A percentile compares a stretch with the other conserved stretches of the same genome.
These are phyloP conservation scores for Boloria selene DNA, from an alignment of 2,888 invertebrate genomes.

Conservation along the genomic window DNA sequence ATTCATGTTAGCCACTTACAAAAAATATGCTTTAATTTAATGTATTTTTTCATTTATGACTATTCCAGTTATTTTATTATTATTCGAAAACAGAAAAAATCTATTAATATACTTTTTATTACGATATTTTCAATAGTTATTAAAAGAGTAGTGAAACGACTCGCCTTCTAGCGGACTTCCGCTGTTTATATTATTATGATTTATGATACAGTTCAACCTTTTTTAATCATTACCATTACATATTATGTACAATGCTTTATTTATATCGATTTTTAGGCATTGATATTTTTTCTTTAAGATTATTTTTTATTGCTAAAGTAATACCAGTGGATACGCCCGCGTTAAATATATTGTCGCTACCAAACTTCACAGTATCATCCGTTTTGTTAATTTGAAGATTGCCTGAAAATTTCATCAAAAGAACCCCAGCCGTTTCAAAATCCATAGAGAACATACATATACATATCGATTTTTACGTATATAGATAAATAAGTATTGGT, in stretches of 20 bases:
- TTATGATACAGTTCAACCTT: constrained; percentile 38
- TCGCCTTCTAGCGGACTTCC: constrained; percentile 49
- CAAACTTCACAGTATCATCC: too few relatives aligned
- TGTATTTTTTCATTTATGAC: neutral
- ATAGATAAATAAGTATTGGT: neutral
- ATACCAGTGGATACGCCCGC: too few relatives aligned
- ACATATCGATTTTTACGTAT: constrained; percentile 13
- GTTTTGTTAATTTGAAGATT: too few relatives aligned
- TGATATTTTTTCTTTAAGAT: constrained; percentile 2
- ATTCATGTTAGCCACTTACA: constrained; percentile 44
- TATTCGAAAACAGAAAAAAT: neutral
- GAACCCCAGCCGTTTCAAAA: too few relatives aligned
- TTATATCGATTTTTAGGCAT: constrained; percentile 17
- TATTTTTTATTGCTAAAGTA: too few relatives aligned
- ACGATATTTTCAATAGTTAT: neutral
- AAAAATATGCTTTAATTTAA: neutral
- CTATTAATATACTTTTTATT: neutral
- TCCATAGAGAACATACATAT: neutral
- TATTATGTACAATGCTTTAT: constrained; percentile 14
- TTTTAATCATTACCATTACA: constrained; percentile 32
- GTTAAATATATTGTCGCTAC: too few relatives aligned
- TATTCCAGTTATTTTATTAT: neutral
- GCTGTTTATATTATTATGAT: too few relatives aligned
- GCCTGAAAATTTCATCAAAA: too few relatives aligned
- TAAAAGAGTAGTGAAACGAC: constrained; percentile 47